Percentiles rank a stretch among this genome's conserved stretches.
Evolutionary conservation across 1,140 invertebrate genomes (phyloP).

Genomic region (Aphis craccivora): DNA sequence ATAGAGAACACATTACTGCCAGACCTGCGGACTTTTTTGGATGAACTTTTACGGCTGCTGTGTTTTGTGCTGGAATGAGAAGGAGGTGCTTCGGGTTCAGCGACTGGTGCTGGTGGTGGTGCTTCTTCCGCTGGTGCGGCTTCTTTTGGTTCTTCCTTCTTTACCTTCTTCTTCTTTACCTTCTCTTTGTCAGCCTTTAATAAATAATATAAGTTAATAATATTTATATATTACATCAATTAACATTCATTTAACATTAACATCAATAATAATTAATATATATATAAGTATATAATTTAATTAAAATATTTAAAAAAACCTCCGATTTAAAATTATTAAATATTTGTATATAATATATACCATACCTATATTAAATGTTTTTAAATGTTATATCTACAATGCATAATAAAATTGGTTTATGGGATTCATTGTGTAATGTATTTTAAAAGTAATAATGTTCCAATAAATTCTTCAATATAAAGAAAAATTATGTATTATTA

Average conservation of each 20-base stretch:
- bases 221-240: not conserved
- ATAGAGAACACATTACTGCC: constrained; percentile 95
- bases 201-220: not conserved
- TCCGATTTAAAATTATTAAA: not conserved
- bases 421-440: too few relatives aligned
- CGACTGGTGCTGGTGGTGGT: constrained; percentile 64
- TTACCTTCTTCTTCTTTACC: constrained; percentile 80
- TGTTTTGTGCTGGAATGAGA: constrained; percentile 69
- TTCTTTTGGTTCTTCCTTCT: constrained; percentile 74
- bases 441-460: not conserved
- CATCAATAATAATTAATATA: too few relatives aligned
- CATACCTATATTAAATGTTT: too few relatives aligned
- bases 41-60: constrained; percentile 67
- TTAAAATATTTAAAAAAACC: not conserved
- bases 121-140: constrained; percentile 67
- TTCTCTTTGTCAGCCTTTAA: constrained; percentile 82
- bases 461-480: not conserved
- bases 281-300: not conserved
- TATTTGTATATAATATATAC: not conserved
- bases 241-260: too few relatives aligned
- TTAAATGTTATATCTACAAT: too few relatives aligned
- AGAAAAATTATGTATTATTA: not conserved
- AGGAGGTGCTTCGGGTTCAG: constrained; percentile 69
- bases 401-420: too few relatives aligned
- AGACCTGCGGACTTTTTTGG: constrained; percentile 78